phyloP scores from a whole-genome alignment of 2,888 invertebrate genomes.

The Phortica okadai region DNA sequence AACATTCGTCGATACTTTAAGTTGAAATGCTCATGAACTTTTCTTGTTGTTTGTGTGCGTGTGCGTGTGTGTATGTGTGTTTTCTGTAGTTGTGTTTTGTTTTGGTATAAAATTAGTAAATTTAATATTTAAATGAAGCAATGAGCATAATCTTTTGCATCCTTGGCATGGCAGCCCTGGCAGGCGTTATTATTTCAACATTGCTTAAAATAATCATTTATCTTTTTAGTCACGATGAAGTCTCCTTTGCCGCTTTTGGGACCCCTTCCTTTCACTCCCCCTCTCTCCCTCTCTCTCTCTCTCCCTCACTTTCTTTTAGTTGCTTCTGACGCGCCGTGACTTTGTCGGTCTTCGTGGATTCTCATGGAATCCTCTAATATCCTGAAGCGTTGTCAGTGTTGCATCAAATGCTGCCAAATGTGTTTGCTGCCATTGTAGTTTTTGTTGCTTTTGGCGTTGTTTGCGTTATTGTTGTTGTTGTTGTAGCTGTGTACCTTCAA shows the following conservation, averaged over 20 bases:
- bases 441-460: background rate
- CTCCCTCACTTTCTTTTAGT: background rate
- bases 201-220: conserved; percentile 66
- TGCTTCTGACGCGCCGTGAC: background rate
- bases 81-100: background rate
- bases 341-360: too few relatives aligned
- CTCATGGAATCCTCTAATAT: conserved; percentile 42
- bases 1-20: too few relatives aligned
- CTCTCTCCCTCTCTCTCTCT: background rate
- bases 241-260: background rate
- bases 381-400: conserved; percentile 31
- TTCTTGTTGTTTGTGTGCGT: background rate
- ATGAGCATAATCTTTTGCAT: conserved; percentile 34
- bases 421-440: conserved; percentile 36
- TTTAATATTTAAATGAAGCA: background rate
- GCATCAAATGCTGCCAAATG: conserved; percentile 54
- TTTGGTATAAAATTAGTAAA: conserved; percentile 23
- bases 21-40: too few relatives aligned
- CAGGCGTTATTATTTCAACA: conserved; percentile 48
- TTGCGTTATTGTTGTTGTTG: background rate
- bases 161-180: background rate
- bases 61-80: conserved; percentile 42
- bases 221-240: conserved; percentile 60
- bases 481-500: too few relatives aligned
- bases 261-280: too few relatives aligned